Evolutionary conservation across 2,888 invertebrate genomes (phyloP).

Genomic region (Trimorus sp.): DNA sequence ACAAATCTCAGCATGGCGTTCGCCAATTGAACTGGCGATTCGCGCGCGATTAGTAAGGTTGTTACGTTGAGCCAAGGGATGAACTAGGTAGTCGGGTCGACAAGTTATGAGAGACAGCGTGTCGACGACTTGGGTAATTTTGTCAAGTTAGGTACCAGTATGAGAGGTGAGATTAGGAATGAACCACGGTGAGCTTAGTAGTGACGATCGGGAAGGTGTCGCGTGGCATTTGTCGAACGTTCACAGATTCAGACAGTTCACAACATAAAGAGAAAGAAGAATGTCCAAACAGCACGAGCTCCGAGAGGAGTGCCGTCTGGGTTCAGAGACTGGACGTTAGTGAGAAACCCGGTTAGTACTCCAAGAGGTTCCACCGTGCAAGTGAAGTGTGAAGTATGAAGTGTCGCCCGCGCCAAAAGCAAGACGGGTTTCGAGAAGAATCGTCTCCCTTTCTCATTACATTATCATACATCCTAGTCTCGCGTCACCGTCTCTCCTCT

Average conservation of each 20-base stretch:
- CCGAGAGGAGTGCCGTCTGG: slow-evolving; percentile 34
- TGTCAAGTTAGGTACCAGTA: too few relatives aligned
- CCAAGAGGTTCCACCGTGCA: slow-evolving; percentile 65
- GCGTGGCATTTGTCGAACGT: slow-evolving; percentile 31
- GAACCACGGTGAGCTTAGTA: too few relatives aligned
- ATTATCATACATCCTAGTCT: slow-evolving; percentile 61
- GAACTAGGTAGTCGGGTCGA: too few relatives aligned
- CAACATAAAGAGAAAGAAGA: slow-evolving; percentile 63
- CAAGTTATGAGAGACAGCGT: too few relatives aligned
- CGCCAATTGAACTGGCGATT: not conserved
- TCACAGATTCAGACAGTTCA: slow-evolving; percentile 36
- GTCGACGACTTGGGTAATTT: too few relatives aligned
- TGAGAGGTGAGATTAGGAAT: too few relatives aligned
- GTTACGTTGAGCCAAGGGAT: too few relatives aligned
- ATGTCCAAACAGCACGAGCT: slow-evolving; percentile 49
- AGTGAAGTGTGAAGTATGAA: slow-evolving; percentile 67
- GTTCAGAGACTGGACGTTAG: slow-evolving; percentile 61
- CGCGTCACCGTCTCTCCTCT: slow-evolving; percentile 65
- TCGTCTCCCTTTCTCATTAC: slow-evolving; percentile 64
- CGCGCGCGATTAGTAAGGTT: too few relatives aligned
- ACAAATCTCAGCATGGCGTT: slow-evolving; percentile 18
- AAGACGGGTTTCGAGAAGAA: slow-evolving; percentile 72
- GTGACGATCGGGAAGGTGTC: not conserved
- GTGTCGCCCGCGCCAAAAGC: slow-evolving; percentile 80
- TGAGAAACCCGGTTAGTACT: slow-evolving; percentile 67